Evolutionary conservation across 2,113 vertebrate genomes (phyloP), one percentile per base, ranked within the genome.

Genomic region (Triplophysa siluroides): DNA sequence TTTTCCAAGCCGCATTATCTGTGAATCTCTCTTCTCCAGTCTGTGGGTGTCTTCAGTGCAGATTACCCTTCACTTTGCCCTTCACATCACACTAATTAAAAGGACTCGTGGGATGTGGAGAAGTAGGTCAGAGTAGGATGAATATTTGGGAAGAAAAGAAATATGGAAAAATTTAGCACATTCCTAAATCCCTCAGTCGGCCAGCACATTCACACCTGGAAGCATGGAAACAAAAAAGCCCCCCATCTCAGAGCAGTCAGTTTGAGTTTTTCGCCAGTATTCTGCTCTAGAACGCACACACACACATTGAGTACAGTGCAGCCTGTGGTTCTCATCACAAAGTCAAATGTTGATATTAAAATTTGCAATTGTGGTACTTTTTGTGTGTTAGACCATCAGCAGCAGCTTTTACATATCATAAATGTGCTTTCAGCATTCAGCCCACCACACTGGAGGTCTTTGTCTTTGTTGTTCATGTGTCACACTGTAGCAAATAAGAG

Each of bases 41-140:
- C n/a, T 69, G 75, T 78, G 77, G 54, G 58, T 24, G 19, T 62
- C 76, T 74, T 84, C 79, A 66, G 80, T 84, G 77, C 72, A 41
- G 65, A 82, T 82, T 79, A 58, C 77, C 77, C 83, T 82, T 82
- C 81, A 79, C 47, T 74, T 65, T 79, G 83, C 76, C 83, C 83
- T 84, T 82, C 71, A 82, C 69, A 65, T 67, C 72, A 84, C 60
- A 41, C 80, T 82, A 81, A 84, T 84, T 84, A 79, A 82, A 76
- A 13, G 47, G 52, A 82, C 83, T 77, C 76, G 47, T 21, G 58
- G 80, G 66, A 79, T 52, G 24, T 16, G 41, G 50, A 79, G 58
- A 84, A 79, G 76, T 82, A 81, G 83, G 80, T 79, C 83, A 82
- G 80, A 71, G 81, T 77, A 72, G 80, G 81, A 79, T 52, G 78